Percentiles rank a stretch among this genome's conserved stretches.
phyloP scores from a whole-genome alignment of 2,113 vertebrate species.

The Alligator sinensis region DNA sequence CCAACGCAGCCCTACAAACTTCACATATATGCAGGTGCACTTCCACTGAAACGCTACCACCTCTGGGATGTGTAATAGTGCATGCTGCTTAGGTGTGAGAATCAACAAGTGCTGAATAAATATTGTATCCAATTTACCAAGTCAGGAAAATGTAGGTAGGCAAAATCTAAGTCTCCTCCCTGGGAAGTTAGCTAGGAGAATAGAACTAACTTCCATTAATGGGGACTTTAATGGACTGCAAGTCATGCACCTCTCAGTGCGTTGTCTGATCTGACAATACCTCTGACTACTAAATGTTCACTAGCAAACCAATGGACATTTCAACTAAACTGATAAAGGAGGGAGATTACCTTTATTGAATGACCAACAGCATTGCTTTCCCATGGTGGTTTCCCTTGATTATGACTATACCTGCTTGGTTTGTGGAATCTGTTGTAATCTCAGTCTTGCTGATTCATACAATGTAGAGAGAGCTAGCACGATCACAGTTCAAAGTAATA shows the following conservation, averaged over 20 bases:
- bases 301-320: neutral
- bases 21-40: neutral
- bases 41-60: neutral
- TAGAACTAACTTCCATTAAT: neutral
- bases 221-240: neutral
- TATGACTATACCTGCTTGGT: neutral
- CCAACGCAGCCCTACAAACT: neutral
- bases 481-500: neutral
- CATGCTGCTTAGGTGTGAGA: rapidly evolving
- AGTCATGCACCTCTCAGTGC: neutral
- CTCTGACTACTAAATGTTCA: neutral
- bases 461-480: rapidly evolving
- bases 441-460: neutral
- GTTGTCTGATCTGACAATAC: rapidly evolving
- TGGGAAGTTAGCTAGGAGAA: neutral
- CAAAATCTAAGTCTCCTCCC: neutral
- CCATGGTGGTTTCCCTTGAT: neutral
- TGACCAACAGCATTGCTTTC: neutral
- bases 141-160: neutral
- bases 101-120: neutral
- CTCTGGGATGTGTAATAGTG: neutral
- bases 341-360: neutral
- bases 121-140: neutral
- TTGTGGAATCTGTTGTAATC: neutral
- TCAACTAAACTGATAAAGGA: neutral